Evolutionary conservation across 2,113 vertebrate species (phyloP).

Genomic region (Centropus unirufus): DNA sequence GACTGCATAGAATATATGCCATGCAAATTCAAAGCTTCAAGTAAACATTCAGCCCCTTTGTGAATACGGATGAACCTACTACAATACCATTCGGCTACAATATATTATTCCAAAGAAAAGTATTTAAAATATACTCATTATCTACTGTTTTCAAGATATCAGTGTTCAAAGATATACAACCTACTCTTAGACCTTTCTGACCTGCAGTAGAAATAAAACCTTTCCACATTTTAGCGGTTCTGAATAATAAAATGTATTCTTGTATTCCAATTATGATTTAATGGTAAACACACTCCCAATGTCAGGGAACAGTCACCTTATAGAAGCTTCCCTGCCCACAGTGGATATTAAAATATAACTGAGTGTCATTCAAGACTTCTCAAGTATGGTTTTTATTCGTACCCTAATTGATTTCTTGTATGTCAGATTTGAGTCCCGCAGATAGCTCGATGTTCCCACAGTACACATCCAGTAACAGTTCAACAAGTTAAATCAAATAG

Average conservation of each 20-base stretch:
- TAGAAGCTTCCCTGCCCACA: conserved; percentile 63
- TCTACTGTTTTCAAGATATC: conserved; percentile 6
- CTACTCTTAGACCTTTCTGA: conserved; percentile 8
- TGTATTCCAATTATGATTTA: conserved; percentile 75
- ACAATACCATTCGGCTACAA: conserved; percentile 69
- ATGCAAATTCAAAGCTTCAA: conserved; percentile 76
- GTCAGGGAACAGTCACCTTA: conserved; percentile 65
- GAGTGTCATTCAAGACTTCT: conserved; percentile 70
- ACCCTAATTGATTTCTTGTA: conserved; percentile 72
- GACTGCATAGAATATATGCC: conserved; percentile 64
- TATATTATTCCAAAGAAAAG: conserved; percentile 66
- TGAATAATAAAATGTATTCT: conserved; percentile 68
- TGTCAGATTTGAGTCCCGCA: conserved; percentile 37
- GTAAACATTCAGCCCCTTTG: conserved; percentile 69
- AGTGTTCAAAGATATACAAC: conserved; percentile 5
- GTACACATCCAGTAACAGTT: conserved; percentile 24
- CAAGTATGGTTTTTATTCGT: conserved; percentile 59
- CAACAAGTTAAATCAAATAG: conserved; percentile 44
- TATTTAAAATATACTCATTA: conserved; percentile 71
- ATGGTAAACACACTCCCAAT: conserved; percentile 70
- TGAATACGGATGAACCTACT: conserved; percentile 69
- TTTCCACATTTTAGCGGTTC: conserved; percentile 61
- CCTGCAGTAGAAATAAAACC: background rate
- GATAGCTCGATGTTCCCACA: conserved; percentile 45
- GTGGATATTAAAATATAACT: conserved; percentile 72